Evolutionary conservation across 1,140 invertebrate species (phyloP).

Genomic region (Orius insidiosus): DNA sequence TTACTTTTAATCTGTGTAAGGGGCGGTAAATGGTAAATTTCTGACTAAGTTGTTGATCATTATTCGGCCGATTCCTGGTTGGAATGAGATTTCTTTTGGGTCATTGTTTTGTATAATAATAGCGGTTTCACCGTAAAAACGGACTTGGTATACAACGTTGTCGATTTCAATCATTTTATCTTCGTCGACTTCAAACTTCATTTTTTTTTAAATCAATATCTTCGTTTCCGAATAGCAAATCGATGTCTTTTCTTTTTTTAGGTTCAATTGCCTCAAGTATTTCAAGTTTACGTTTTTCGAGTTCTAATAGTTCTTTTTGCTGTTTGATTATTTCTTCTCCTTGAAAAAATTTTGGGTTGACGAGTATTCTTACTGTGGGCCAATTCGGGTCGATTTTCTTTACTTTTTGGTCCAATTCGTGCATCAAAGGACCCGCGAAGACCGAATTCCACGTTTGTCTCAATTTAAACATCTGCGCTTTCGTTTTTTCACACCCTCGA

Average conservation of each 20-base stretch:
- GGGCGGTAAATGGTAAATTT: conserved; percentile 41
- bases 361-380: conserved; percentile 58
- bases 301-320: conserved; percentile 62
- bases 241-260: conserved; percentile 25
- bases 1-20: conserved; percentile 43
- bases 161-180: conserved; percentile 65
- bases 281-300: conserved; percentile 70
- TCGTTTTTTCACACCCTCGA: conserved; percentile 85
- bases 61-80: conserved; percentile 44
- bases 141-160: conserved; percentile 57
- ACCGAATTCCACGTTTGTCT: conserved; percentile 89
- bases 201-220: conserved; percentile 56
- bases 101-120: conserved; percentile 69
- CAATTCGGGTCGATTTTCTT: conserved; percentile 80
- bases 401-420: conserved; percentile 83
- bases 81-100: conserved; percentile 67
- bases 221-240: conserved; percentile 75
- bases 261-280: conserved; percentile 60
- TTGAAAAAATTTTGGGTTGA: conserved; percentile 85
- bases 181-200: too few species aligned
- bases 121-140: conserved; percentile 69
- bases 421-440: conserved; percentile 71
- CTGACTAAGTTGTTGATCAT: conserved; percentile 56
- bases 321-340: conserved; percentile 56
- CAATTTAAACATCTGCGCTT: conserved; percentile 82